These are phyloP conservation scores for Cephus sareptanus DNA, from an alignment of 2,888 invertebrate species.

Conservation along the genomic window DNA sequence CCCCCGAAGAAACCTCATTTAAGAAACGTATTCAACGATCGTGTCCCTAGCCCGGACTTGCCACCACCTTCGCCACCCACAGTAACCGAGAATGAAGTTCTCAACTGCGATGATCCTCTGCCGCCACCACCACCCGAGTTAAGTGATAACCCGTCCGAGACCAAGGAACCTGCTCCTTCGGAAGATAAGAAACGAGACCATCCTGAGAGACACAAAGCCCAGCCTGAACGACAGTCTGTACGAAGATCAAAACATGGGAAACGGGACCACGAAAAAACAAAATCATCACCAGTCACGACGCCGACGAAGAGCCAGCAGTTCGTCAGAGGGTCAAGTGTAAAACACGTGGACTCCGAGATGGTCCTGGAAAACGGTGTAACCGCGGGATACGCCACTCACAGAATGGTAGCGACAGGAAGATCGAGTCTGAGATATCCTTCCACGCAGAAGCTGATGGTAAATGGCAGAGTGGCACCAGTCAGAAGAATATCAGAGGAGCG, in stretches of 20 bases:
- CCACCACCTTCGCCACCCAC: slow-evolving; percentile 75
- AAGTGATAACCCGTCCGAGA: slow-evolving; percentile 24
- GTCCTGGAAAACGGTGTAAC: slow-evolving; percentile 48
- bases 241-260: slow-evolving; percentile 50
- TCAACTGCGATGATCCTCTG: slow-evolving; percentile 73
- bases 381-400: slow-evolving; percentile 47
- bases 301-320: slow-evolving; percentile 22
- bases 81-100: slow-evolving; percentile 71
- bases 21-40: slow-evolving; percentile 67
- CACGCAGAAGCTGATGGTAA: slow-evolving; percentile 67
- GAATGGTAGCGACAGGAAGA: slow-evolving; percentile 62
- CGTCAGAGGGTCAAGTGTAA: slow-evolving; percentile 33
- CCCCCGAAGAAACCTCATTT: slow-evolving; percentile 83
- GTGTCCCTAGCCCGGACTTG: slow-evolving; percentile 72
- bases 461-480: slow-evolving; percentile 61
- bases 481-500: slow-evolving; percentile 56
- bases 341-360: slow-evolving; percentile 41
- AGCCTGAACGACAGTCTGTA: slow-evolving; percentile 48
- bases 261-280: slow-evolving; percentile 45
- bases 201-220: slow-evolving; percentile 44
- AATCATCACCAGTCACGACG: slow-evolving; percentile 20
- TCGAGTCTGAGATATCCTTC: slow-evolving; percentile 67
- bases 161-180: slow-evolving; percentile 49
- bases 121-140: slow-evolving; percentile 75
- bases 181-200: slow-evolving; percentile 46